Percentiles rank a stretch among this genome's conserved stretches.
phyloP scores from a whole-genome alignment of 2,113 vertebrate species.

The Ranitomeya variabilis region DNA sequence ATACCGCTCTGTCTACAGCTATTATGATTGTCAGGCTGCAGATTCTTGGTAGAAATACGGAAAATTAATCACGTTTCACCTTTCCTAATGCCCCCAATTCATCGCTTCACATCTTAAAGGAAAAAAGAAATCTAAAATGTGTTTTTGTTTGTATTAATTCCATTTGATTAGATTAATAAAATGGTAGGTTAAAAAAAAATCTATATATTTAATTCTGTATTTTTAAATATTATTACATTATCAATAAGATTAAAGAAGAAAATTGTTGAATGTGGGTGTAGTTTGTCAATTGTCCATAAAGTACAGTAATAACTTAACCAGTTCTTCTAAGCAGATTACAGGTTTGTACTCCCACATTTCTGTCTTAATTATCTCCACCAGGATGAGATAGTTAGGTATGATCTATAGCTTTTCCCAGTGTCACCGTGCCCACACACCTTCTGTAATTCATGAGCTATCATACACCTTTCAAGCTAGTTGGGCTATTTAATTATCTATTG shows the following conservation, averaged over 20 bases:
- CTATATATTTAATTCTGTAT: not conserved
- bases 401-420: conserved; percentile 78
- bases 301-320: conserved; percentile 73
- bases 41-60: not conserved
- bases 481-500: conserved; percentile 71
- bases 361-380: conserved; percentile 80
- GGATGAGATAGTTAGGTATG: conserved; percentile 79
- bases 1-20: not conserved
- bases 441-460: conserved; percentile 72
- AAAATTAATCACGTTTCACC: not conserved
- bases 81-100: not conserved
- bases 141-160: not conserved
- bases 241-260: conserved; percentile 76
- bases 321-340: conserved; percentile 71
- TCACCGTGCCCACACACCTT: conserved; percentile 80
- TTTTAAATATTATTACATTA: conserved; percentile 50
- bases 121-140: conserved; percentile 68
- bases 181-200: not conserved
- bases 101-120: conserved; percentile 43
- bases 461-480: conserved; percentile 68
- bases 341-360: conserved; percentile 78
- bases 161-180: not conserved
- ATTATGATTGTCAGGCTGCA: not conserved
- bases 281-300: conserved; percentile 78
- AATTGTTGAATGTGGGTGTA: conserved; percentile 76